Evolutionary conservation across 2,113 vertebrate species (phyloP), one percentile per base, ranked within the genome.

Genomic region (Drymodes brunneopygia): DNA sequence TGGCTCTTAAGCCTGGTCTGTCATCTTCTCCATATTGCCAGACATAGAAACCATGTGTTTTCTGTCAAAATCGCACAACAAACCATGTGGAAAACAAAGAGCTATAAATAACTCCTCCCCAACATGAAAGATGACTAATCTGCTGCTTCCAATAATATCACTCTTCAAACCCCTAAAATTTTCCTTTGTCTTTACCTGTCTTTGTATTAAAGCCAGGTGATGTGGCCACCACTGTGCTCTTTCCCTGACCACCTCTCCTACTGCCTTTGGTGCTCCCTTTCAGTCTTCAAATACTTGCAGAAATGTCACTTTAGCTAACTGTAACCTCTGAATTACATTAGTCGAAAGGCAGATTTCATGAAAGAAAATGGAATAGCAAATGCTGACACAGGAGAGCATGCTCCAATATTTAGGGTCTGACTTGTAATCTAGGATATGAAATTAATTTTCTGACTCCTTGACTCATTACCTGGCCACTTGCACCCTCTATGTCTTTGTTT

Each of bases 81-180:
- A 93, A 88, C 67, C 47, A 67, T 44, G 85, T 93, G 94, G 92
- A 94, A 97, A 96, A 91, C 74, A 90, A 82, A 62, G 40, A 66
- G 35, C 79, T 96, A 83, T 88, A 88, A 97, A 92, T 96, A 96
- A 56, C 29, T 88, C 40, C 81, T 94, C 62, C 75, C n/a, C 67
- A 73, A 60, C 35, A 86, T 33, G 64, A 83, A 90, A 93, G 48
- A 44, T 86, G 82, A 92, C 79, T 95, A 85, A 92, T 83, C 54
- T 77, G 42, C 33, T 48, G 57, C 64, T 82, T 93, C 65, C 65
- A 94, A 86, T 81, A 85, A 80, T 79, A 85, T 45, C 7, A 2
- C n/a, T 12, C 18, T 35, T 53, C 50, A 91, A 89, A 12, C 10
- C 4, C 69, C 36, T 6, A 18, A 60, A 12, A 53, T 85, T 65